These are phyloP conservation scores for Urocitellus parryii DNA, from an alignment of 2,113 vertebrate genomes.

Conservation along the genomic window DNA sequence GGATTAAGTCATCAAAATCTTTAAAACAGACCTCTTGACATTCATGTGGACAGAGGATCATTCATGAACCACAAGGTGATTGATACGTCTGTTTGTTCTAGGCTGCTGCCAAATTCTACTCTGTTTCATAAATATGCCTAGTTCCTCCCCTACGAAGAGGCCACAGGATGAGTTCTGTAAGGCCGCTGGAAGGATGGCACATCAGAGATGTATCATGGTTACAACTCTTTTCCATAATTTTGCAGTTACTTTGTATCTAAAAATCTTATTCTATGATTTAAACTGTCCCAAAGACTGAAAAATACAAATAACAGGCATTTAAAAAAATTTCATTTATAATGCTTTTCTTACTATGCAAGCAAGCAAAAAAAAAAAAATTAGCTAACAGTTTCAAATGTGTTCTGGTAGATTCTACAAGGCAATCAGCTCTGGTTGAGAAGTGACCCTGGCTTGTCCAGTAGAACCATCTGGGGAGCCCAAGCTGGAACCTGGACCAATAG, in stretches of 20 bases:
- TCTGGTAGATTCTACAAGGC: slow-evolving; percentile 43
- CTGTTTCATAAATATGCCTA: neutral
- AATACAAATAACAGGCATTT: slow-evolving; percentile 55
- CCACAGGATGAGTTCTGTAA: slow-evolving; percentile 62
- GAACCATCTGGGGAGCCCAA: neutral
- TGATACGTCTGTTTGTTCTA: neutral
- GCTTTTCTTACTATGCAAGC: neutral
- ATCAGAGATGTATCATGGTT: neutral
- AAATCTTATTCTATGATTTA: slow-evolving; percentile 57
- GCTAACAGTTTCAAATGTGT: neutral
- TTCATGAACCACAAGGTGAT: neutral
- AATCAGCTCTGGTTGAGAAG: neutral
- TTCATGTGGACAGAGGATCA: slow-evolving; percentile 49
- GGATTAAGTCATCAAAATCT: slow-evolving; percentile 47
- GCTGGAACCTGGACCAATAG: neutral
- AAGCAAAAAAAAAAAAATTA: neutral
- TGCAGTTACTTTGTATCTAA: slow-evolving; percentile 66
- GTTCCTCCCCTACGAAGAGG: neutral
- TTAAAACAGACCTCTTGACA: slow-evolving; percentile 62
- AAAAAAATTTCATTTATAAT: neutral
- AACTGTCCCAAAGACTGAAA: slow-evolving; percentile 68
- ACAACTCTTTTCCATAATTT: slow-evolving; percentile 32
- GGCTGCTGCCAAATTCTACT: slow-evolving; percentile 57
- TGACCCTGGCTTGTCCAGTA: neutral
- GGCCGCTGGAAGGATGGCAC: neutral